A percentile compares a stretch with the other conserved stretches of the same genome.
Conservation (phyloP, 2,888 invertebrate species). For the Pteria penguin region DNA sequence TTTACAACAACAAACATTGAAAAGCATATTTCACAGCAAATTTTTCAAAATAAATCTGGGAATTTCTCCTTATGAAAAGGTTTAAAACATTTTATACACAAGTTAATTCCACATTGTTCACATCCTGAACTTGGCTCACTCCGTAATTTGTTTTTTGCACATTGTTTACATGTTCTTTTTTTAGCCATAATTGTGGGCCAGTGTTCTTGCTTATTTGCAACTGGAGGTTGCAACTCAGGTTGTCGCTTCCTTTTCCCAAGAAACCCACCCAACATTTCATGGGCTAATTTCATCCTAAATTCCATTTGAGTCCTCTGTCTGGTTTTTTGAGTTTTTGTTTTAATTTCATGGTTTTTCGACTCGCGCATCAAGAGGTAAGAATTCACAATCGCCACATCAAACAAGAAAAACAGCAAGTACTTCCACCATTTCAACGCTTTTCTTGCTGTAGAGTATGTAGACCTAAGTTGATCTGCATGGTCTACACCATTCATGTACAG, state of each 20-base stretch:
- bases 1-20: neutral
- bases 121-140: neutral
- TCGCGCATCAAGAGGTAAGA: slow-evolving; percentile 1
- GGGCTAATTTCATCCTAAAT: slow-evolving; percentile 18
- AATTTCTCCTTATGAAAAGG: neutral
- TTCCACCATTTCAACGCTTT: slow-evolving; percentile 36
- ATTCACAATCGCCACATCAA: neutral
- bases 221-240: no score
- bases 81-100: neutral
- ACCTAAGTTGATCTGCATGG: slow-evolving; percentile 41
- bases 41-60: neutral
- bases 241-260: neutral
- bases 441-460: slow-evolving; percentile 14
- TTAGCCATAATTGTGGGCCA: neutral
- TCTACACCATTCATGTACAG: slow-evolving; percentile 39
- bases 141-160: slow-evolving; percentile 1
- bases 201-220: neutral
- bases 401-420: slow-evolving; percentile 9
- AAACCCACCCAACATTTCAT: neutral
- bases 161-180: neutral
- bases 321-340: no score
- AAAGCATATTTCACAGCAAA: neutral
- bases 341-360: neutral
- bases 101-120: neutral
- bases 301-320: slow-evolving; percentile 2